A percentile compares a stretch with the other conserved stretches of the same genome.
Evolutionary conservation across 2,888 invertebrate genomes (phyloP).

Genomic region (Steinernema hermaphroditum): DNA sequence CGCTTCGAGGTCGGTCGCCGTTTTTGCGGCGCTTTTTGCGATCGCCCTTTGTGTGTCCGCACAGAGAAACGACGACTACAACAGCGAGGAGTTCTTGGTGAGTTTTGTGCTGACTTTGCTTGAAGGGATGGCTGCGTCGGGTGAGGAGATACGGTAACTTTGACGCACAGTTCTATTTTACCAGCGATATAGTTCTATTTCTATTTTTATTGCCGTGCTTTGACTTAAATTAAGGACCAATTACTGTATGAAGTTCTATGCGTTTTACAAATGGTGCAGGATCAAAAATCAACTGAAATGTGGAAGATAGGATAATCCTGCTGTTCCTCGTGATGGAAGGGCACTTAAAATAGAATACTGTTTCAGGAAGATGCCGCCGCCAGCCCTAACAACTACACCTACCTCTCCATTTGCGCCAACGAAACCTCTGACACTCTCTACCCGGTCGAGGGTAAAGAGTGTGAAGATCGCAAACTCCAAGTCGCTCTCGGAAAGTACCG

Average conservation of each 20-base stretch:
- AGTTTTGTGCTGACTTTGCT: neutral
- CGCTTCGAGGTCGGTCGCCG: constrained; percentile 28
- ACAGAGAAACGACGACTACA: neutral
- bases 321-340: too few species aligned
- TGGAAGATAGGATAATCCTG: too few species aligned
- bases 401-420: constrained; percentile 7
- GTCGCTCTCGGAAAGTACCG: constrained; percentile 60
- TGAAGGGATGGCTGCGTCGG: too few species aligned
- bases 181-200: too few species aligned
- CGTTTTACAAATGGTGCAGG: too few species aligned
- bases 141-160: too few species aligned
- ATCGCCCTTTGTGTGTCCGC: neutral
- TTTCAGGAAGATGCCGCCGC: neutral
- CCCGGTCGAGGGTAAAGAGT: neutral
- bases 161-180: too few species aligned
- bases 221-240: too few species aligned
- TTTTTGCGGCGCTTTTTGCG: constrained; percentile 22
- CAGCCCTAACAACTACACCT: constrained; percentile 5
- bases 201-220: too few species aligned
- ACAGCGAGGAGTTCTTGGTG: neutral
- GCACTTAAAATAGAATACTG: too few species aligned
- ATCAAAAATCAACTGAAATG: too few species aligned
- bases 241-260: too few species aligned
- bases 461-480: constrained; percentile 29
- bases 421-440: constrained; percentile 18